Conservation (phyloP, 2,888 invertebrate genomes). For the Orthosia incerta region DNA sequence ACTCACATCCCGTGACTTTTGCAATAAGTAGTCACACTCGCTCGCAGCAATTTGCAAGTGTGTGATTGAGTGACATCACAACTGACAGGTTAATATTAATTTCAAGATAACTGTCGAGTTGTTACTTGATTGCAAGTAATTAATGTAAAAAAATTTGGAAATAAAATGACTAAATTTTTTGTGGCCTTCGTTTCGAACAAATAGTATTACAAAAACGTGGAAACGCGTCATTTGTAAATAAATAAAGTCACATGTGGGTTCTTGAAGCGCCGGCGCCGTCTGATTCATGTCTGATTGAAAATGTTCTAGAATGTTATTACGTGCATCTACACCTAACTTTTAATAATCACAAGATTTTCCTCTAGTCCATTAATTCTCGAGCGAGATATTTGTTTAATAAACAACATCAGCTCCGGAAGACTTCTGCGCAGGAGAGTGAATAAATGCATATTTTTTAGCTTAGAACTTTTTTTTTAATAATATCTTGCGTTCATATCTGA, state of each 20-base stretch:
- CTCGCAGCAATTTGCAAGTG: slow-evolving; percentile 31
- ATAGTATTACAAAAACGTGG: slow-evolving; percentile 22
- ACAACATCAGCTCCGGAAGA: slow-evolving; percentile 57
- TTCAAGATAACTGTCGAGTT: slow-evolving; percentile 18
- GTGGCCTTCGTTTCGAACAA: not conserved
- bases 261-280: slow-evolving; percentile 21
- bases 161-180: slow-evolving; percentile 5
- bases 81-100: slow-evolving; percentile 37
- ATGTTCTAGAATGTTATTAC: slow-evolving; percentile 57
- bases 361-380: slow-evolving; percentile 66
- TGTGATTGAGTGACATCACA: slow-evolving; percentile 38
- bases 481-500: slow-evolving; percentile 36
- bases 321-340: slow-evolving; percentile 57
- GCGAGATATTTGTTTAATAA: slow-evolving; percentile 65
- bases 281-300: slow-evolving; percentile 52
- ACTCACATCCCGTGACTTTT: slow-evolving; percentile 15
- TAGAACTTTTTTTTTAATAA: slow-evolving; percentile 18
- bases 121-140: slow-evolving; percentile 18
- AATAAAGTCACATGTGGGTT: slow-evolving; percentile 33
- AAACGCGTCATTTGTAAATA: slow-evolving; percentile 39
- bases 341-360: slow-evolving; percentile 62
- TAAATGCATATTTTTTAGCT: slow-evolving; percentile 29
- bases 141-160: not conserved
- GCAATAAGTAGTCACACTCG: slow-evolving; percentile 22
- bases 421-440: slow-evolving; percentile 61